Percentiles rank a stretch among this genome's conserved stretches.
These are phyloP conservation scores for Deilephila porcellus DNA, from an alignment of 2,888 invertebrate genomes.

Conservation along the genomic window DNA sequence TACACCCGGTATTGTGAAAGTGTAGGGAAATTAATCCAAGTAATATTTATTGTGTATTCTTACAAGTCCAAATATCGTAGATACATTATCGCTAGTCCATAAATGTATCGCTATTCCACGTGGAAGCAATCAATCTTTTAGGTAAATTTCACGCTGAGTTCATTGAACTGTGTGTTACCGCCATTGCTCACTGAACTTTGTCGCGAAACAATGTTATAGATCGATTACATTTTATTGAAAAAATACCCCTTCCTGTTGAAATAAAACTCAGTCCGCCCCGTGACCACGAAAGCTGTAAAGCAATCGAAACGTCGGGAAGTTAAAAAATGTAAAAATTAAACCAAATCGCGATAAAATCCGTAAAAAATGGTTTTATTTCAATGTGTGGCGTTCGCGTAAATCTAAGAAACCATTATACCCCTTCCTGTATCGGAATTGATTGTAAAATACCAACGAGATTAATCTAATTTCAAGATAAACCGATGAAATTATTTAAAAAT, in stretches of 20 bases:
- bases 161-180: conserved; percentile 46
- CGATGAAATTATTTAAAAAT: too few relatives aligned
- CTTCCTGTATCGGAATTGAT: too few relatives aligned
- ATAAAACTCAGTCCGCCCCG: background rate
- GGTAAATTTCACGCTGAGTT: conserved; percentile 51
- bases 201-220: conserved; percentile 27
- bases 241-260: background rate
- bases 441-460: too few relatives aligned
- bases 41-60: background rate
- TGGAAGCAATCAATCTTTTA: conserved; percentile 53
- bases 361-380: too few relatives aligned
- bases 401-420: too few relatives aligned
- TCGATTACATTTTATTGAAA: background rate
- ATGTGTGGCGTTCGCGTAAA: too few relatives aligned
- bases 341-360: too few relatives aligned
- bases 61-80: background rate
- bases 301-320: too few relatives aligned
- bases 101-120: conserved; percentile 32
- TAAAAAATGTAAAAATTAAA: too few relatives aligned
- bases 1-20: background rate
- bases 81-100: conserved; percentile 19
- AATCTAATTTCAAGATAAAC: too few relatives aligned
- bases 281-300: background rate
- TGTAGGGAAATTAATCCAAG: background rate
- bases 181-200: conserved; percentile 45